Percentiles rank a stretch among this genome's conserved stretches.
Conservation (phyloP, 1,140 invertebrate species). For the Heterodera carotae region DNA sequence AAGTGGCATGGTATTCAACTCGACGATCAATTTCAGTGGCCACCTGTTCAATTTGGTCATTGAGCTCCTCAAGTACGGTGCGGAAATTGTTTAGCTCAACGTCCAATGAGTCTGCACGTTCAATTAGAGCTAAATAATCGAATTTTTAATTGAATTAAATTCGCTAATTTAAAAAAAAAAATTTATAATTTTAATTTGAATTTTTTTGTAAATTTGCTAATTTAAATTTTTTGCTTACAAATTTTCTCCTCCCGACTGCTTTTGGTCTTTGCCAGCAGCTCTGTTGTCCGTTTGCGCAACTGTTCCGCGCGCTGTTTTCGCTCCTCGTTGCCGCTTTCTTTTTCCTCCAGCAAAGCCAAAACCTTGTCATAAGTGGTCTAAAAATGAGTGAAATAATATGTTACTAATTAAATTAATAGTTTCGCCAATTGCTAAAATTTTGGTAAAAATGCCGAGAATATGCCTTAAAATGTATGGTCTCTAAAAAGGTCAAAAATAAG, state of each 20-base stretch:
- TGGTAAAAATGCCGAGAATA: too few species aligned
- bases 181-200: too few species aligned
- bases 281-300: conserved; percentile 48
- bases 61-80: conserved; percentile 34
- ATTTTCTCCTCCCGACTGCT: conserved; percentile 42
- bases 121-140: conserved; percentile 48
- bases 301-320: conserved; percentile 46
- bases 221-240: conserved; percentile 35
- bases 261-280: conserved; percentile 53
- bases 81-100: conserved; percentile 44
- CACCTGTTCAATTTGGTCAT: conserved; percentile 46
- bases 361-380: conserved; percentile 53
- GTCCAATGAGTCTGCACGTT: conserved; percentile 49
- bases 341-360: conserved; percentile 46
- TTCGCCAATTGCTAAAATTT: too few species aligned
- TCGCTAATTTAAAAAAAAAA: not conserved
- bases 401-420: too few species aligned
- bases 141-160: conserved; percentile 14
- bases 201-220: too few species aligned
- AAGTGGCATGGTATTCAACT: conserved; percentile 46
- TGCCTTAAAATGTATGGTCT: too few species aligned
- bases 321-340: conserved; percentile 58
- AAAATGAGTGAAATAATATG: too few species aligned
- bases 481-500: too few species aligned
- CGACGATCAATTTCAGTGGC: conserved; percentile 46